A percentile compares a stretch with the other conserved stretches of the same genome.
Conservation (phyloP, 2,797 vertebrate species). For the Chelonia mydas region DNA sequence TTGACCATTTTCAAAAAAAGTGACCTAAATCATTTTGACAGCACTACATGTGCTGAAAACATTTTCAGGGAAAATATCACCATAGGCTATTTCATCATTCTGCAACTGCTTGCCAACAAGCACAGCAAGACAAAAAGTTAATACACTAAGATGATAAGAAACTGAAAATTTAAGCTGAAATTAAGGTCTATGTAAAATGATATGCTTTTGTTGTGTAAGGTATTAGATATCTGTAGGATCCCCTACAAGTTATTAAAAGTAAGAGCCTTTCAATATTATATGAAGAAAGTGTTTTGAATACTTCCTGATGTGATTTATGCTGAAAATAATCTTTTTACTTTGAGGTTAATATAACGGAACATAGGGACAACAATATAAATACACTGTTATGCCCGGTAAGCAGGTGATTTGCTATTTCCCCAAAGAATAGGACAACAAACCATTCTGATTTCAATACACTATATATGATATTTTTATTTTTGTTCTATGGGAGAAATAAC, state of each 20-base stretch:
- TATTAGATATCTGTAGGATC: background rate
- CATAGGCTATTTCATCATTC: background rate
- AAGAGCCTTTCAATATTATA: background rate
- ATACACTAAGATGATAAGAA: slow-evolving; percentile 19
- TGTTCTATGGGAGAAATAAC: background rate
- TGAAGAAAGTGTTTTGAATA: background rate
- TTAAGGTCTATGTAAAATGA: background rate
- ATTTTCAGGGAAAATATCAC: slow-evolving; percentile 41
- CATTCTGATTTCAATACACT: background rate
- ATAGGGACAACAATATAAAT: background rate
- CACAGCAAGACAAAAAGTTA: slow-evolving; percentile 1
- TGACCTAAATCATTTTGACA: slow-evolving; percentile 51
- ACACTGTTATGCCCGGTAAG: background rate
- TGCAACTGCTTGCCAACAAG: slow-evolving; percentile 30
- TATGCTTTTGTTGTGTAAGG: background rate
- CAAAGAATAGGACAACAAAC: background rate
- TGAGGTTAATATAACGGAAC: background rate
- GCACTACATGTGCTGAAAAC: background rate
- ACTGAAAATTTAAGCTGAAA: background rate
- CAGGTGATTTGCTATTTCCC: background rate
- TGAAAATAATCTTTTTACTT: background rate
- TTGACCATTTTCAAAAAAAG: slow-evolving; percentile 30
- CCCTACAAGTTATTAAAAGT: slow-evolving; percentile 17
- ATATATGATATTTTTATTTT: background rate
- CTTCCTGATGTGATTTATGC: background rate